phyloP scores from a whole-genome alignment of 2,113 vertebrate species.

The Gymnocephalus cernua region DNA sequence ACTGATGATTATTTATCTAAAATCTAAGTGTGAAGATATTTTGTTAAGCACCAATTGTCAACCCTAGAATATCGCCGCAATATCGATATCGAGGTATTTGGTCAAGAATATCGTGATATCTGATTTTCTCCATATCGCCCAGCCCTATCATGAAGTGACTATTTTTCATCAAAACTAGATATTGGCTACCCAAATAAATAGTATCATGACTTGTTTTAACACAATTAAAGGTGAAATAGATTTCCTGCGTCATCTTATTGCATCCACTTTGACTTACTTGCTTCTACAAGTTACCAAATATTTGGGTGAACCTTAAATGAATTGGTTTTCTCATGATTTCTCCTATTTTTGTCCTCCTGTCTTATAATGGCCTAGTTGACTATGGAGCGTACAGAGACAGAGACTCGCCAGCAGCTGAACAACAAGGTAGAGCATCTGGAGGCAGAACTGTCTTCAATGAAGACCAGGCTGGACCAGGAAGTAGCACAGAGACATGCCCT shows the following conservation, averaged over 20 bases:
- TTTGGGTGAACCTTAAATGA: background rate
- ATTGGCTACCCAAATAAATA: background rate
- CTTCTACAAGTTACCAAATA: too few relatives aligned
- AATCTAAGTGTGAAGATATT: too few relatives aligned
- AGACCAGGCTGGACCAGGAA: constrained; percentile 92
- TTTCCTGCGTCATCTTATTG: background rate
- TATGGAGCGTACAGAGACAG: constrained; percentile 92
- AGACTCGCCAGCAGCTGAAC: constrained; percentile 91
- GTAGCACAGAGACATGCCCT: constrained; percentile 91
- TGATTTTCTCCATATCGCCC: too few relatives aligned
- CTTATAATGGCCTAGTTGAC: constrained; percentile 81
- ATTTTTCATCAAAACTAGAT: too few relatives aligned
- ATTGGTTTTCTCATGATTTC: background rate
- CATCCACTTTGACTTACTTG: background rate
- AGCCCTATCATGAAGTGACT: too few relatives aligned
- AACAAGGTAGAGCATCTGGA: constrained; percentile 91
- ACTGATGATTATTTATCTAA: too few relatives aligned
- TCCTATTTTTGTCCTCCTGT: background rate
- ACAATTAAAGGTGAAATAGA: background rate
- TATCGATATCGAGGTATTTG: too few relatives aligned
- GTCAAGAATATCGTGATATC: too few relatives aligned
- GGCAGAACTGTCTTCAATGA: constrained; percentile 89
- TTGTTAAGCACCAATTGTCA: too few relatives aligned
- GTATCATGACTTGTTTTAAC: background rate
- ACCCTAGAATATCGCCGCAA: too few relatives aligned